Percentiles rank a stretch among this genome's conserved stretches.
Conservation (phyloP, 2,113 vertebrate species). For the Origma solitaria region DNA sequence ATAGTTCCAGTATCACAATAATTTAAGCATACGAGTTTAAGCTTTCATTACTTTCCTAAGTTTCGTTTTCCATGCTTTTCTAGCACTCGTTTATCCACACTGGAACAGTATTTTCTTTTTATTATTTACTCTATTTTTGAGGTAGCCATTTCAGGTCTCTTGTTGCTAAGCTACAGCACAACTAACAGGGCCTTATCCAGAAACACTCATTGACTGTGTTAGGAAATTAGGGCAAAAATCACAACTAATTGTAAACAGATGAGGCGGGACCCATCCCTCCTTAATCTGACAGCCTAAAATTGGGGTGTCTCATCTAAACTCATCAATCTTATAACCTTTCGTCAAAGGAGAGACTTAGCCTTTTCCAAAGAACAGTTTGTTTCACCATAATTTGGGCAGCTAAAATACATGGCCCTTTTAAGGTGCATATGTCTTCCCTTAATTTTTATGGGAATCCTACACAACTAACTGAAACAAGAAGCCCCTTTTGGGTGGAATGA, state of each 20-base stretch:
- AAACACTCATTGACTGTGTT: not conserved
- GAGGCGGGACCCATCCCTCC: not conserved
- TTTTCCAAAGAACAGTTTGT: not conserved
- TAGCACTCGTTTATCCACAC: not conserved
- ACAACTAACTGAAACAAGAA: not conserved
- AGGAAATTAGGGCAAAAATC: not conserved
- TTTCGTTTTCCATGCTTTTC: not conserved
- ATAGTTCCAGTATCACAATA: not conserved
- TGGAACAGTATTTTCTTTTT: not conserved
- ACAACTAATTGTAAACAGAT: not conserved
- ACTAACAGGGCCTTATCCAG: not conserved
- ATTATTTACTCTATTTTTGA: not conserved
- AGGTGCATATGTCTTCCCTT: not conserved
- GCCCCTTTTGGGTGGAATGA: not conserved
- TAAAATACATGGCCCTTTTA: not conserved
- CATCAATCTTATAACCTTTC: not conserved
- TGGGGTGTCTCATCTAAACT: not conserved
- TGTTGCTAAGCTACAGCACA: not conserved
- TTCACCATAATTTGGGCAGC: not conserved
- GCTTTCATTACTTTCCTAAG: constrained; percentile 17
- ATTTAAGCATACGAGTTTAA: not conserved
- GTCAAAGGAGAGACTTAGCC: not conserved
- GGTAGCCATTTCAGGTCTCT: not conserved
- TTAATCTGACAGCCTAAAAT: not conserved
- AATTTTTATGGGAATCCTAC: not conserved